Percentiles rank a stretch among this genome's conserved stretches.
Evolutionary conservation across 2,797 vertebrate genomes (phyloP).

Genomic region (Hozukius guyotensis): DNA sequence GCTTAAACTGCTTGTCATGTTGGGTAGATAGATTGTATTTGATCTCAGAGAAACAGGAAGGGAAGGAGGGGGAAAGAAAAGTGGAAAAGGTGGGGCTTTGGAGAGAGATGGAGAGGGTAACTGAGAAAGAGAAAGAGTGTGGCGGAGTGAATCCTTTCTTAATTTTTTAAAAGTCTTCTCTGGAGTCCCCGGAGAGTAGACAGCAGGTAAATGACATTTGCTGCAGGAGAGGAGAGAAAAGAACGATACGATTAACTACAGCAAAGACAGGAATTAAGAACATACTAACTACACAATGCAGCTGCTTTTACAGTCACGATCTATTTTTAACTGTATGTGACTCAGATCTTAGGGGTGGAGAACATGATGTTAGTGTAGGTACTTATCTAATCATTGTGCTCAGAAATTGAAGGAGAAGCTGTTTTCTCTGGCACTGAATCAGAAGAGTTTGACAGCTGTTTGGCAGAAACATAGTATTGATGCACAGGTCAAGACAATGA

Average conservation of each 20-base stretch:
- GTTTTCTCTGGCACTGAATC: not conserved
- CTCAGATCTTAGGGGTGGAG: constrained; percentile 23
- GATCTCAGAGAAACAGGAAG: constrained; percentile 38
- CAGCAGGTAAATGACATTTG: constrained; percentile 30
- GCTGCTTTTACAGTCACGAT: constrained; percentile 1
- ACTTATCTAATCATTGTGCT: constrained; percentile 11
- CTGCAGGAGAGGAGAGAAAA: not conserved
- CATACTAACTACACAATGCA: not conserved
- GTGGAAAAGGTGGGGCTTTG: not conserved
- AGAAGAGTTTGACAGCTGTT: constrained; percentile 28
- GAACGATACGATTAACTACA: not conserved
- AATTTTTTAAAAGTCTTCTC: constrained; percentile 35
- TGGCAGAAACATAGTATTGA: constrained; percentile 2
- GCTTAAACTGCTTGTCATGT: constrained; percentile 58
- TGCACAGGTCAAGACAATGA: constrained; percentile 15
- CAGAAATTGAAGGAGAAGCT: constrained; percentile 7
- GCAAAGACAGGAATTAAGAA: constrained; percentile 7
- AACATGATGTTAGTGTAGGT: constrained; percentile 1
- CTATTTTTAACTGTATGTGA: constrained; percentile 8
- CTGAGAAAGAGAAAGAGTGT: not conserved
- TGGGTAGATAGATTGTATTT: constrained; percentile 50
- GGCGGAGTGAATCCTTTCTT: constrained; percentile 29
- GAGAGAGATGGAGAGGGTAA: constrained; percentile 2
- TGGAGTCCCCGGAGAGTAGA: constrained; percentile 21
- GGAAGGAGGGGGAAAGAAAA: constrained; percentile 21